phyloP scores from a whole-genome alignment of 2,797 vertebrate genomes.

The Gila robusta region DNA sequence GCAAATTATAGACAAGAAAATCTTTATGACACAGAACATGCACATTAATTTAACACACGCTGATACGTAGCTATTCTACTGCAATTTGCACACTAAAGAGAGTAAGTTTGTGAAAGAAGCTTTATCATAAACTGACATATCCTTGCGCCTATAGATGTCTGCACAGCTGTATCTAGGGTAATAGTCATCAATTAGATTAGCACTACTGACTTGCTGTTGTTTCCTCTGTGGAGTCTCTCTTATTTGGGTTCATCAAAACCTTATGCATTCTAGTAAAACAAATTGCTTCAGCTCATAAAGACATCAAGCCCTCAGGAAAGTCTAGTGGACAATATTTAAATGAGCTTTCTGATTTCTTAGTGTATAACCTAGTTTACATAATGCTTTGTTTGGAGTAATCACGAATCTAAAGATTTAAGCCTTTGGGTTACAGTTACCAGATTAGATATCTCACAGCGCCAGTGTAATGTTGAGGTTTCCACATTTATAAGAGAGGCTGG shows the following conservation, averaged over 20 bases:
- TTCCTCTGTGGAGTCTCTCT: neutral
- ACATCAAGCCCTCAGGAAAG: constrained; percentile 10
- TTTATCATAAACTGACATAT: neutral
- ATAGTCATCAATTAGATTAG: constrained; percentile 11
- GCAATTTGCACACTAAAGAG: constrained; percentile 29
- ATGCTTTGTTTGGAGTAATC: neutral
- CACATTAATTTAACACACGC: constrained; percentile 35
- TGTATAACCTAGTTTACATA: neutral
- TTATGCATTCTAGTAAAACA: neutral
- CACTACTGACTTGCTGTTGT: neutral
- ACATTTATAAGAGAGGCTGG: neutral
- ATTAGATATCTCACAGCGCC: neutral
- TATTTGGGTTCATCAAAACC: constrained; percentile 18
- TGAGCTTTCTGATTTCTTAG: constrained; percentile 11
- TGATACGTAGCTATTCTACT: constrained; percentile 21
- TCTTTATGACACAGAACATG: constrained; percentile 40
- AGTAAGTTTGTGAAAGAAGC: neutral
- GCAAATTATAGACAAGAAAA: constrained; percentile 46
- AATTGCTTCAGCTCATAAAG: constrained; percentile 24
- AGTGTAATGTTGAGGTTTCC: neutral
- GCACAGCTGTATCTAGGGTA: constrained; percentile 1
- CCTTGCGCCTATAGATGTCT: neutral
- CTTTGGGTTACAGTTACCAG: neutral
- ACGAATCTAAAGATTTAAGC: neutral
- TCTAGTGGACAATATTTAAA: constrained; percentile 13